Evolutionary conservation across 2,888 invertebrate genomes (phyloP).

Genomic region (Drosophila falleni): DNA sequence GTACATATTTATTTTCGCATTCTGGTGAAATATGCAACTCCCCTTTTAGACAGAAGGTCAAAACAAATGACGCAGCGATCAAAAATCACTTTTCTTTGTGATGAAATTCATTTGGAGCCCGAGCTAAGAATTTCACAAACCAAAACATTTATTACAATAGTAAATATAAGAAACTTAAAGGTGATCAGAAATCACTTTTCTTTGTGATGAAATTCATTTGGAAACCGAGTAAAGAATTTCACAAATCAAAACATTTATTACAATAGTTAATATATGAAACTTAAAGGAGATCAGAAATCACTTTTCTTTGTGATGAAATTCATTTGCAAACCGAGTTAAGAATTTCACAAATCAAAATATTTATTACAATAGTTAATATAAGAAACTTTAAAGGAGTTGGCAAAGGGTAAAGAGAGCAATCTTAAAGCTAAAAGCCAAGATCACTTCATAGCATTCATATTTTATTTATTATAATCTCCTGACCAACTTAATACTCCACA

Average conservation of each 20-base stretch:
- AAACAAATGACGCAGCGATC: slow-evolving; percentile 9
- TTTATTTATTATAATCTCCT: neutral
- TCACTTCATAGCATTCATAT: slow-evolving; percentile 6
- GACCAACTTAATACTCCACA: slow-evolving; percentile 36
- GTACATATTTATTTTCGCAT: slow-evolving; percentile 27
- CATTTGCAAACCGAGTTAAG: neutral
- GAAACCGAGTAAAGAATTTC: too few relatives aligned
- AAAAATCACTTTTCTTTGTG: neutral
- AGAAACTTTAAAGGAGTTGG: neutral
- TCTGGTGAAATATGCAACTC: slow-evolving; percentile 36
- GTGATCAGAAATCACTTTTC: too few relatives aligned
- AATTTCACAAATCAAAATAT: neutral
- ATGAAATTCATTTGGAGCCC: slow-evolving; percentile 12
- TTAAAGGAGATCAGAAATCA: neutral
- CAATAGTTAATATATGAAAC: too few relatives aligned
- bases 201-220: too few relatives aligned
- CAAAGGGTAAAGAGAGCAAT: neutral
- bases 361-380: neutral
- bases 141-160: neutral
- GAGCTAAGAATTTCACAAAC: neutral
- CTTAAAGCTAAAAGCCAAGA: neutral
- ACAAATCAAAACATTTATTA: too few relatives aligned
- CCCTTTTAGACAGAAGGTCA: neutral
- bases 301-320: slow-evolving; percentile 22
- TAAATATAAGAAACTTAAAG: neutral